Conservation (phyloP, 2,797 vertebrate species). For the Chlorospingus flavigularis region DNA sequence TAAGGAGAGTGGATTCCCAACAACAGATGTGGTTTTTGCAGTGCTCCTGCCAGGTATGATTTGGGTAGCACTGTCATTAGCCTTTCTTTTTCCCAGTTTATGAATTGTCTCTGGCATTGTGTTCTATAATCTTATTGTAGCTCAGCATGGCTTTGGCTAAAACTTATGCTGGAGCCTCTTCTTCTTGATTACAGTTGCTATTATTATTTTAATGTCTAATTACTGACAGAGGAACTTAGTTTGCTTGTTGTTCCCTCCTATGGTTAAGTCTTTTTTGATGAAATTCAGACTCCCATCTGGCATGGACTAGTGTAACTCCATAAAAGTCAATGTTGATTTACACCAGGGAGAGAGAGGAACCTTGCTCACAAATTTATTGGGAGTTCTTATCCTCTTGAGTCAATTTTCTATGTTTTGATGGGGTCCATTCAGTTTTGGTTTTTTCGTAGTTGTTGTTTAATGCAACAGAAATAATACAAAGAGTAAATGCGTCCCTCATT, state of each 20-base stretch:
- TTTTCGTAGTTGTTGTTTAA: not conserved
- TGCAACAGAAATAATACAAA: not conserved
- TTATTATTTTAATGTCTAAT: conserved; percentile 27
- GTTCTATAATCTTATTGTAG: not conserved
- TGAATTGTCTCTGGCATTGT: not conserved
- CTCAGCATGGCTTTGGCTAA: not conserved
- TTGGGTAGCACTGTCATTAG: conserved; percentile 3
- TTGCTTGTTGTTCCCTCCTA: conserved; percentile 1
- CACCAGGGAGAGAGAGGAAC: not conserved
- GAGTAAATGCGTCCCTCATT: not conserved
- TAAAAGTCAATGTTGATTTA: not conserved
- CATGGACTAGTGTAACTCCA: not conserved
- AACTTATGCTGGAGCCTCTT: not conserved
- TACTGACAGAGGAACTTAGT: not conserved
- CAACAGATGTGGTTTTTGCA: conserved; percentile 47
- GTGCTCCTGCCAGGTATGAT: conserved; percentile 41
- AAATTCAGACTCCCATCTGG: conserved; percentile 13
- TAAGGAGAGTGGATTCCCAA: conserved; percentile 44
- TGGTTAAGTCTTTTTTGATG: not conserved
- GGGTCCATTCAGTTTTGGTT: not conserved
- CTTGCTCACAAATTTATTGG: not conserved
- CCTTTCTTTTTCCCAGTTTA: not conserved
- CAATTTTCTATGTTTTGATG: not conserved
- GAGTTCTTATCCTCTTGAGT: not conserved
- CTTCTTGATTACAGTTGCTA: not conserved